A percentile compares a stretch with the other conserved stretches of the same genome.
phyloP scores from a whole-genome alignment of 2,797 vertebrate species.

The Kryptopterus vitreolus region DNA sequence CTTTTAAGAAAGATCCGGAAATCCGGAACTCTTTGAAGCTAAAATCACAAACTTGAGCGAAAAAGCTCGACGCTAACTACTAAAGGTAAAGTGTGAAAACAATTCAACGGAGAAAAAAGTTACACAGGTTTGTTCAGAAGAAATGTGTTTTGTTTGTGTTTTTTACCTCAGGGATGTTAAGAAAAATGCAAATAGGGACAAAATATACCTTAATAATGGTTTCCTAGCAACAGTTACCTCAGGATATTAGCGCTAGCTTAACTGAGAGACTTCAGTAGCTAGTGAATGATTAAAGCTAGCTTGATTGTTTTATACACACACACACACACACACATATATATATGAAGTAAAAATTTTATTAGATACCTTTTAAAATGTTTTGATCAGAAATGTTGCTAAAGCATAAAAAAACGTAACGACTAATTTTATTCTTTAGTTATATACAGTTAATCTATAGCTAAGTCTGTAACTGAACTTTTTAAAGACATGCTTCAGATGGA shows the following conservation, averaged over 20 bases:
- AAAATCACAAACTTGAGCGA: too few relatives aligned
- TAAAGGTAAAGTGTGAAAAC: too few relatives aligned
- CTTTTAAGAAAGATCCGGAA: too few relatives aligned
- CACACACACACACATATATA: too few relatives aligned
- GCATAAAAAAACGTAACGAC: not conserved
- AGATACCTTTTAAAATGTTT: not conserved
- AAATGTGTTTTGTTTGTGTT: too few relatives aligned
- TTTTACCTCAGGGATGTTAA: not conserved
- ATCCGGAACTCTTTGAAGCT: too few relatives aligned
- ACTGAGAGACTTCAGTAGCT: not conserved
- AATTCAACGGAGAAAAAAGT: too few relatives aligned
- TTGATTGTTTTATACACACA: not conserved
- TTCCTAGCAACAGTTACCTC: not conserved
- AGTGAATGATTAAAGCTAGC: not conserved
- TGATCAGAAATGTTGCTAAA: not conserved
- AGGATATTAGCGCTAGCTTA: not conserved
- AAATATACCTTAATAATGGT: not conserved
- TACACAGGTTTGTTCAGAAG: not conserved
- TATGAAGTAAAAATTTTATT: not conserved
- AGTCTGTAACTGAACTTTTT: too few relatives aligned
- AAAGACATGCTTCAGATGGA: too few relatives aligned
- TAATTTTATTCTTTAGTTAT: too few relatives aligned
- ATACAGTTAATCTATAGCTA: not conserved
- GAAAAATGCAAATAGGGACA: not conserved
- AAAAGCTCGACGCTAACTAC: not conserved